Evolutionary conservation across 1,140 invertebrate species (phyloP).

Genomic region (Ptiloglossa arizonensis): DNA sequence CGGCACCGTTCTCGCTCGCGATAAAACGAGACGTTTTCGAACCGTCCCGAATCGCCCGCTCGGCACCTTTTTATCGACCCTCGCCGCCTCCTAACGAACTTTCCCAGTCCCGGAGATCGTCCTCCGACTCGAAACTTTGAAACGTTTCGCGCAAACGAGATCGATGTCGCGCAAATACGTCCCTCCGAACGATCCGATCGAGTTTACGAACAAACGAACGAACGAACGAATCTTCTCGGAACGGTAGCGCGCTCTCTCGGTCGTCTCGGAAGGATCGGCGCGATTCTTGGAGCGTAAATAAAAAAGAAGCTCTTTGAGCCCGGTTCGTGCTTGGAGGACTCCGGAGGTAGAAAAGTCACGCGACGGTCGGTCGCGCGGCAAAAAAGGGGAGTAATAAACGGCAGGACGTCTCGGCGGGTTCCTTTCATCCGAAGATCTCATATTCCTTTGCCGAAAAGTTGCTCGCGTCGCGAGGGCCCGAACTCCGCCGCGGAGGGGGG

Average conservation of each 20-base stretch:
- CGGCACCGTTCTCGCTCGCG: neutral
- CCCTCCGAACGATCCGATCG: no score
- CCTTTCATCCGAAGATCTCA: slow-evolving; percentile 47
- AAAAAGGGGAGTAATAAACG: slow-evolving; percentile 7
- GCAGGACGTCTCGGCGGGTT: slow-evolving; percentile 22
- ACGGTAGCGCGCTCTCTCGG: no score
- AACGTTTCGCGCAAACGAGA: neutral
- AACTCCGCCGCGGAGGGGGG: neutral
- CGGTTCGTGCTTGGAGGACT: neutral
- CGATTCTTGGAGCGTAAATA: no score
- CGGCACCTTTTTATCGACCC: neutral
- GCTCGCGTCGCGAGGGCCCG: slow-evolving; percentile 2
- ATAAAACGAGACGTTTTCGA: neutral
- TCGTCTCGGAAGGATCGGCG: no score
- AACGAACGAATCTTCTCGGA: no score
- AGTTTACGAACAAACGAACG: no score
- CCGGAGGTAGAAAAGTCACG: neutral
- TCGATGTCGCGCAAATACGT: no score
- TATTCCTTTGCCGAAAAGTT: slow-evolving; percentile 48
- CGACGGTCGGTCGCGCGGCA: neutral
- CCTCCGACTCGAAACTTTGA: neutral
- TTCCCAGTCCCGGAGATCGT: neutral
- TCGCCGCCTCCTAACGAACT: neutral
- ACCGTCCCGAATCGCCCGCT: neutral
- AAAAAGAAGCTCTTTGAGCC: neutral